Evolutionary conservation across 2,888 invertebrate species (phyloP), one percentile per base, ranked within the genome.

Genomic region (Ophioninae sp.): DNA sequence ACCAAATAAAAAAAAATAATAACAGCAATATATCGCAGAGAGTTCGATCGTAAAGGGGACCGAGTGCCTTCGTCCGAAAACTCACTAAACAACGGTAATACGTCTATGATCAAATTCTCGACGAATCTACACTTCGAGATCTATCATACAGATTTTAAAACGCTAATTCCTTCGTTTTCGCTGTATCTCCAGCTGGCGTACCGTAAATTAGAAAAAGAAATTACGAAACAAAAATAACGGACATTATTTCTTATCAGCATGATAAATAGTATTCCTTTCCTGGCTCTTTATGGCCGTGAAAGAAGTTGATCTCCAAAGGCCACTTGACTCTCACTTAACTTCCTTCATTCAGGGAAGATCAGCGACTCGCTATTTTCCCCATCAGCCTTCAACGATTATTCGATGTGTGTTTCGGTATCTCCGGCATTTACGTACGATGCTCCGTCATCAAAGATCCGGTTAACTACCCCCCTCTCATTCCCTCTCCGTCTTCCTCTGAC

Each of bases 1-100:
- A 59, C 30, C 30, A 56, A 70, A 39, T 39, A 13, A 5, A 70
- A 72, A 73, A 41, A 44, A 20, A 21, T 23, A 86, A 91, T 17
- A 37, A 70, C 13, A 21, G 7, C n/a, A 37, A 88, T 91, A 91
- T 89, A 87, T 86, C 91, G 91, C 88, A 89, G 90, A 87, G 91
- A 91, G 92, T 92, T 92, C 91, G 85, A 88, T 88, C 89, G 92
- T 93, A 92, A 92, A 92, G 92, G 92, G 92, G 92, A 93, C 92
- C 92, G 92, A 89, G 92, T 93, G 92, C 90, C 92, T 93, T 93
- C 92, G 83, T 85, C 23, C 81, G 79, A 85, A 81, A 86, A 85
- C 84, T 87, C 86, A 86, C 87, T 89, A 86, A 89, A 86, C 68
- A 86, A 84, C 88, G 87, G 87, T 85, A 88, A 85, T 86, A 87